A percentile compares a stretch with the other conserved stretches of the same genome.
Evolutionary conservation across 2,797 vertebrate species (phyloP).

Genomic region (Tapera naevia): DNA sequence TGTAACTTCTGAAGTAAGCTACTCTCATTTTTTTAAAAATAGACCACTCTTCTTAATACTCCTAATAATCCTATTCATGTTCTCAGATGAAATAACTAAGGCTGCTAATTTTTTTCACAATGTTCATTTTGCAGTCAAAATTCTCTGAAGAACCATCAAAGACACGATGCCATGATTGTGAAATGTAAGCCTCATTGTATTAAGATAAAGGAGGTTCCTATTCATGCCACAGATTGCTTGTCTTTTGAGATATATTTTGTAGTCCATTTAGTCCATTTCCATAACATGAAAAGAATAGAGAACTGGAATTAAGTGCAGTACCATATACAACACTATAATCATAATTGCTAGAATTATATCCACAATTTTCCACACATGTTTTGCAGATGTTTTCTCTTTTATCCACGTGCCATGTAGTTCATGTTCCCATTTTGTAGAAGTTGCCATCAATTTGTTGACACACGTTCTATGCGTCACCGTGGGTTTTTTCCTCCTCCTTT

Average conservation of each 20-base stretch:
- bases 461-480: slow-evolving; percentile 30
- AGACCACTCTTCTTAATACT: not conserved
- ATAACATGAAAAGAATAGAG: slow-evolving; percentile 64
- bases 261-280: slow-evolving; percentile 72
- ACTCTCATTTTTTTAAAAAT: not conserved
- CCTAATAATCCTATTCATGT: slow-evolving; percentile 35
- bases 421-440: slow-evolving; percentile 18
- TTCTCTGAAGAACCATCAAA: slow-evolving; percentile 21
- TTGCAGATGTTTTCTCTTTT: slow-evolving; percentile 72
- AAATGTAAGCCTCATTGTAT: slow-evolving; percentile 60
- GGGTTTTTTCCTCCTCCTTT: not conserved
- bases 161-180: slow-evolving; percentile 41
- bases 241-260: slow-evolving; percentile 74
- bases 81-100: slow-evolving; percentile 51
- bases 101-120: slow-evolving; percentile 23
- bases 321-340: slow-evolving; percentile 22
- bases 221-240: slow-evolving; percentile 70
- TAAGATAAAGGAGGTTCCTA: slow-evolving; percentile 70
- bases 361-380: slow-evolving; percentile 64
- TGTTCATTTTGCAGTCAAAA: slow-evolving; percentile 64
- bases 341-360: slow-evolving; percentile 65
- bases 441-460: slow-evolving; percentile 48
- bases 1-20: not conserved
- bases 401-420: slow-evolving; percentile 36
- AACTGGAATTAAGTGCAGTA: slow-evolving; percentile 70